These are phyloP conservation scores for Pseudeuparius sepicola DNA, from an alignment of 2,888 invertebrate genomes.

Conservation along the genomic window DNA sequence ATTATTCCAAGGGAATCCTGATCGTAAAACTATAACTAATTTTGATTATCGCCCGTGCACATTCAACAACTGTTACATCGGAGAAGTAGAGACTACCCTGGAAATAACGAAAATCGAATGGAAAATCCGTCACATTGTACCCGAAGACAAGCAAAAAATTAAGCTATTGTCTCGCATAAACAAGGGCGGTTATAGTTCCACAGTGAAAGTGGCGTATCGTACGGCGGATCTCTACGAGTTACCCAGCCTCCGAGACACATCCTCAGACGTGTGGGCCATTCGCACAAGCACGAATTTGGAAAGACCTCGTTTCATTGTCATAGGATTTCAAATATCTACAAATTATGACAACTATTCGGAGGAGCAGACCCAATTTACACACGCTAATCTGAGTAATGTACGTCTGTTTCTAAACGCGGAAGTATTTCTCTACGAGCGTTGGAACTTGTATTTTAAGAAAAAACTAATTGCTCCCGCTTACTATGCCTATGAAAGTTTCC, in stretches of 20 bases:
- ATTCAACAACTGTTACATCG: conserved; percentile 7
- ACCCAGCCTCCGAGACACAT: not conserved
- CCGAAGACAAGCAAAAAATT: not conserved
- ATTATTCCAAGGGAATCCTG: conserved; percentile 8
- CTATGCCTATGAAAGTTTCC: too few species aligned
- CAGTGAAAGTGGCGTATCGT: conserved; percentile 5
- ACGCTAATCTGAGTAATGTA: too few species aligned
- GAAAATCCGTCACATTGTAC: conserved; percentile 5
- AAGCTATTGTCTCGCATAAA: not conserved
- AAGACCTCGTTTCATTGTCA: conserved; percentile 1
- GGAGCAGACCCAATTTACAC: too few species aligned
- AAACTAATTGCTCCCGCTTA: too few species aligned
- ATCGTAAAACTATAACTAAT: conserved; percentile 11
- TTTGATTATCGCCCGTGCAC: conserved; percentile 6
- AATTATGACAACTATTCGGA: too few species aligned
- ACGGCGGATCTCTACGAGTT: conserved; percentile 7
- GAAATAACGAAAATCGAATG: not conserved
- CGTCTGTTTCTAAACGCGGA: too few species aligned
- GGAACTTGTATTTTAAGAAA: too few species aligned
- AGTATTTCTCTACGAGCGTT: too few species aligned
- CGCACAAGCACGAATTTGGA: not conserved
- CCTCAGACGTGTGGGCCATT: conserved; percentile 3
- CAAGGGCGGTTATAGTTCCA: not conserved
- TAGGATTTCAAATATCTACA: conserved; percentile 1
- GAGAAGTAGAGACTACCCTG: conserved; percentile 4